These are phyloP conservation scores for Wiebesia pumilae DNA, from an alignment of 1,140 invertebrate species.

Conservation along the genomic window DNA sequence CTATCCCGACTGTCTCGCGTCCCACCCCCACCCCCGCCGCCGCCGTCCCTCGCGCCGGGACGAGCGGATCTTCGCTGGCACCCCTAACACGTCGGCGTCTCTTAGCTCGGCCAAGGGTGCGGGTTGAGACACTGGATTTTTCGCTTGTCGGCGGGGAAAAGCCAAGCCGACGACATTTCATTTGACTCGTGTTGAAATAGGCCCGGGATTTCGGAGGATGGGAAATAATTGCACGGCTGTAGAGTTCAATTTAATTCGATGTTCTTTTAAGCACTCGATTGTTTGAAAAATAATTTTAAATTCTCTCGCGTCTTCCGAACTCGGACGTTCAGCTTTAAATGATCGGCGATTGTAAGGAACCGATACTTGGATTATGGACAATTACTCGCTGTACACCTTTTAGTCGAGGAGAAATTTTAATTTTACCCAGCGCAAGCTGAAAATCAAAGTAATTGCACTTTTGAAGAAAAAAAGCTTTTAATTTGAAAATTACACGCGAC, in stretches of 20 bases:
- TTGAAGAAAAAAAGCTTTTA: conserved; percentile 30
- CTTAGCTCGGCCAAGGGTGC: neutral
- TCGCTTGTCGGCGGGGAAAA: neutral
- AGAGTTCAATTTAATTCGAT: conserved; percentile 25
- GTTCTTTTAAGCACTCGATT: conserved; percentile 21
- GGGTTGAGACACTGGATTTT: neutral
- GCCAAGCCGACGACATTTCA: neutral
- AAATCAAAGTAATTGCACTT: conserved; percentile 1
- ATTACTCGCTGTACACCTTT: neutral
- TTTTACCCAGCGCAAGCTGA: neutral
- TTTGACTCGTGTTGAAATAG: neutral
- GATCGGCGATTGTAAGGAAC: conserved; percentile 9
- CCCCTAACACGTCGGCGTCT: neutral
- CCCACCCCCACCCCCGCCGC: neutral
- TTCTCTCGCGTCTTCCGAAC: neutral
- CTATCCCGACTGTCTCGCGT: neutral
- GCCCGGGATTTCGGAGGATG: neutral
- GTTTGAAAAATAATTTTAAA: conserved; percentile 39
- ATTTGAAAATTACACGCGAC: conserved; percentile 18
- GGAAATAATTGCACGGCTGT: neutral
- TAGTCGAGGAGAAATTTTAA: conserved; percentile 12
- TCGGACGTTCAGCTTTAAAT: neutral
- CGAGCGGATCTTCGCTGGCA: neutral
- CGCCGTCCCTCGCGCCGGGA: neutral
- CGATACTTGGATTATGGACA: neutral